phyloP scores from a whole-genome alignment of 1,140 invertebrate genomes.

The Hesperophylax magnus region DNA sequence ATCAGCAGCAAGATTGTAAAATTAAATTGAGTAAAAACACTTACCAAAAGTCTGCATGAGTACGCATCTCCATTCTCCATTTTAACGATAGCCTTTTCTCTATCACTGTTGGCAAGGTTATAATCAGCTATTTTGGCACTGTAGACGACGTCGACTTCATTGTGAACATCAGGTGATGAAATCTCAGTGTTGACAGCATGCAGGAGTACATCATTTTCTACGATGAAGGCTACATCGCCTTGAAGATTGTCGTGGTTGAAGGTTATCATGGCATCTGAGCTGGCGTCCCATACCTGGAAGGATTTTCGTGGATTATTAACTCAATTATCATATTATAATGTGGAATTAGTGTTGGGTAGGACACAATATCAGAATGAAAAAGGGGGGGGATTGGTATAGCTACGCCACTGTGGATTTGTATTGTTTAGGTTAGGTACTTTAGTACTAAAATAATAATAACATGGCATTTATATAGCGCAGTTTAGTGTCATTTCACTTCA shows the following conservation, averaged over 20 bases:
- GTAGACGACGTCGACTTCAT: constrained; percentile 67
- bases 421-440: too few relatives aligned
- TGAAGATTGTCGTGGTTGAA: constrained; percentile 83
- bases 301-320: constrained; percentile 36
- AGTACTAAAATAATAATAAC: too few relatives aligned
- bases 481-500: too few relatives aligned
- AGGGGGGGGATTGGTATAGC: too few relatives aligned
- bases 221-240: constrained; percentile 88
- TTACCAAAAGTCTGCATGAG: constrained; percentile 75
- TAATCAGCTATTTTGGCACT: constrained; percentile 71
- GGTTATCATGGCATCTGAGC: constrained; percentile 88
- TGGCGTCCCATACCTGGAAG: constrained; percentile 90
- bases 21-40: constrained; percentile 56
- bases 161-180: constrained; percentile 54
- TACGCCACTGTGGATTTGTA: too few relatives aligned
- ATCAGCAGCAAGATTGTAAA: too few relatives aligned
- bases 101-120: constrained; percentile 62
- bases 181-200: constrained; percentile 77
- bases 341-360: too few relatives aligned
- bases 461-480: too few relatives aligned
- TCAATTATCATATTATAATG: background rate
- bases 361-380: too few relatives aligned
- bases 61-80: constrained; percentile 61
- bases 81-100: constrained; percentile 44
- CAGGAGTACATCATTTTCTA: constrained; percentile 93